Percentiles rank a stretch among this genome's conserved stretches.
phyloP scores from a whole-genome alignment of 2,113 vertebrate genomes.

The Thryonomys swinderianus region DNA sequence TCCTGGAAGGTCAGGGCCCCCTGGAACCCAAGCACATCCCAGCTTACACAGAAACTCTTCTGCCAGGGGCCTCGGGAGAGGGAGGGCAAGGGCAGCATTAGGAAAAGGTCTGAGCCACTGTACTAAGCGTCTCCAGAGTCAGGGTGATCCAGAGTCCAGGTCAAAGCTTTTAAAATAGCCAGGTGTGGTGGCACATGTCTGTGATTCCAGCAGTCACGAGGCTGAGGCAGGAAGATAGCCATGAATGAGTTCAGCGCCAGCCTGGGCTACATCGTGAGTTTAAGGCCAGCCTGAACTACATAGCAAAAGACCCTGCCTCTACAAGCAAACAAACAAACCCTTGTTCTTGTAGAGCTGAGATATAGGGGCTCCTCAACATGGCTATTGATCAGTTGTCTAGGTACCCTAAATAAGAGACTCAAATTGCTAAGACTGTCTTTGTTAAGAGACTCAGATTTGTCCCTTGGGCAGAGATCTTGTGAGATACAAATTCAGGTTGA shows the following conservation, averaged over 20 bases:
- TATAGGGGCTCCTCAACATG: not conserved
- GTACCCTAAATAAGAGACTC: too few relatives aligned
- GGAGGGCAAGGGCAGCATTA: not conserved
- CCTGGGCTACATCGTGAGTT: not conserved
- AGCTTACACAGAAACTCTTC: too few relatives aligned
- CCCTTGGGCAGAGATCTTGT: not conserved
- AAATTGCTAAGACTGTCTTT: too few relatives aligned
- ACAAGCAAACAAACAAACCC: not conserved
- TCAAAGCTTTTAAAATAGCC: not conserved
- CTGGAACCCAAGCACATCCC: slow-evolving; percentile 32
- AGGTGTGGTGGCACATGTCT: not conserved
- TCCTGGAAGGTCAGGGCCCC: too few relatives aligned
- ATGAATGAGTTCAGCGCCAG: not conserved
- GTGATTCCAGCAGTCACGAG: not conserved
- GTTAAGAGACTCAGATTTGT: not conserved
- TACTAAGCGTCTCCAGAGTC: not conserved
- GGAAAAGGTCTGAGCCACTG: too few relatives aligned
- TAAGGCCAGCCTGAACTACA: not conserved
- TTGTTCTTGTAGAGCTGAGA: not conserved
- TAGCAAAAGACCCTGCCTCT: not conserved
- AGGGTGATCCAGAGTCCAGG: not conserved
- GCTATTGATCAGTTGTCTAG: not conserved
- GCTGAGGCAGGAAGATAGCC: not conserved
- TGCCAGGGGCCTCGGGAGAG: not conserved
- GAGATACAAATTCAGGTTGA: not conserved